A percentile compares a stretch with the other conserved stretches of the same genome.
Evolutionary conservation across 1,140 invertebrate genomes (phyloP).

Genomic region (Panonychus citri): DNA sequence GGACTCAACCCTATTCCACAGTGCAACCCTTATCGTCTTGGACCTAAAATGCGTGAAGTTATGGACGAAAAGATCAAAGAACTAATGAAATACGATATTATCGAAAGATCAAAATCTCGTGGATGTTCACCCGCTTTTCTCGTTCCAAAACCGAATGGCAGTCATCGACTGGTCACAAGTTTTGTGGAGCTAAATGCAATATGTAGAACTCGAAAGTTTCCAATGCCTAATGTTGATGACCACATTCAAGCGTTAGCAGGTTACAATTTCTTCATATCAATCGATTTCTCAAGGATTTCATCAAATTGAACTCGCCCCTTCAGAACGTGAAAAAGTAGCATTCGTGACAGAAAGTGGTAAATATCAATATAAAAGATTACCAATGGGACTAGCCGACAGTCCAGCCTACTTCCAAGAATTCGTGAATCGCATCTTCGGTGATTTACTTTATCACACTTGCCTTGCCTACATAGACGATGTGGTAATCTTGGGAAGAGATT

Average conservation of each 20-base stretch:
- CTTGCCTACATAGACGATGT: slow-evolving; percentile 18
- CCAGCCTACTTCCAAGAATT: slow-evolving; percentile 21
- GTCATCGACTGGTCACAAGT: too few species aligned
- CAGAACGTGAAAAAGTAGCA: slow-evolving; percentile 16
- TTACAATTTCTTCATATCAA: not conserved
- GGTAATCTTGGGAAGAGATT: slow-evolving; percentile 12
- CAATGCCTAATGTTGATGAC: slow-evolving; percentile 24
- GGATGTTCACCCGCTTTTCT: too few species aligned
- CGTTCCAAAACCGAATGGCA: too few species aligned
- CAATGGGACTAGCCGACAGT: slow-evolving; percentile 23
- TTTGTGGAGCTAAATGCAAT: slow-evolving; percentile 17
- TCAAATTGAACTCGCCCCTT: slow-evolving; percentile 18
- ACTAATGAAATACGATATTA: too few species aligned
- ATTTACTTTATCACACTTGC: slow-evolving; percentile 2
- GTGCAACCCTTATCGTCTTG: too few species aligned
- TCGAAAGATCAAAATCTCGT: too few species aligned
- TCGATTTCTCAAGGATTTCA: slow-evolving; percentile 22
- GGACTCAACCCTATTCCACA: too few species aligned
- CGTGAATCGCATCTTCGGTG: slow-evolving; percentile 13
- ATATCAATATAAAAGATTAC: slow-evolving; percentile 17
- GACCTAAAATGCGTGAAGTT: too few species aligned
- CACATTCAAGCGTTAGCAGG: slow-evolving; percentile 6
- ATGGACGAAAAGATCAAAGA: too few species aligned
- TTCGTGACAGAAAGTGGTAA: slow-evolving; percentile 5
- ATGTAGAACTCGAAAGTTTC: slow-evolving; percentile 26